phyloP scores from a whole-genome alignment of 2,888 invertebrate species.

The Esperia sulphurella region DNA sequence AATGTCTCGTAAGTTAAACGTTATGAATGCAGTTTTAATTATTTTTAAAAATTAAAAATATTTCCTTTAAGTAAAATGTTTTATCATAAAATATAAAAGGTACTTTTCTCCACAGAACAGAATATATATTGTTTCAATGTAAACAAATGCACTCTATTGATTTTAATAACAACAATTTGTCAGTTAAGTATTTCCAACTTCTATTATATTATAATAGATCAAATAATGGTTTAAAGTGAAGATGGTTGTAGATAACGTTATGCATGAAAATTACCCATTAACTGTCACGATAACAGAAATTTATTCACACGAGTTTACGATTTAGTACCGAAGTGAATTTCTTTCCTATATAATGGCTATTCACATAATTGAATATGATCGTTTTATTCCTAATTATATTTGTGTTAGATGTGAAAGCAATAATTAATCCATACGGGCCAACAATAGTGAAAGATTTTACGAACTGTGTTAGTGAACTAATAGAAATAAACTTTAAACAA shows the following conservation, averaged over 20 bases:
- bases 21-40: too few species aligned
- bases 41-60: too few species aligned
- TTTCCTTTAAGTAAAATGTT: too few species aligned
- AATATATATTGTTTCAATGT: too few species aligned
- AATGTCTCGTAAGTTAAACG: too few species aligned
- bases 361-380: conserved; percentile 12
- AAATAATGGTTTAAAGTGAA: conserved; percentile 2
- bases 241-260: conserved; percentile 1
- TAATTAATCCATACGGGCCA: conserved; percentile 43
- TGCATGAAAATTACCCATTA: background rate
- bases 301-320: background rate
- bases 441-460: conserved; percentile 44
- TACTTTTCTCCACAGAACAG: too few species aligned
- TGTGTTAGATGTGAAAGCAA: conserved; percentile 16
- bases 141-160: too few species aligned
- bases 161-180: background rate
- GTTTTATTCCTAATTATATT: conserved; percentile 16
- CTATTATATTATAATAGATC: background rate
- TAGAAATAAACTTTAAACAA: conserved; percentile 39
- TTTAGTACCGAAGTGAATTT: background rate
- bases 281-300: background rate
- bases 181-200: background rate
- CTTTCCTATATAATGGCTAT: background rate
- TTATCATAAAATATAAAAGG: too few species aligned
- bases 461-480: conserved; percentile 41